Conservation (phyloP, 2,113 vertebrate species). For the Jaculus jaculus region DNA sequence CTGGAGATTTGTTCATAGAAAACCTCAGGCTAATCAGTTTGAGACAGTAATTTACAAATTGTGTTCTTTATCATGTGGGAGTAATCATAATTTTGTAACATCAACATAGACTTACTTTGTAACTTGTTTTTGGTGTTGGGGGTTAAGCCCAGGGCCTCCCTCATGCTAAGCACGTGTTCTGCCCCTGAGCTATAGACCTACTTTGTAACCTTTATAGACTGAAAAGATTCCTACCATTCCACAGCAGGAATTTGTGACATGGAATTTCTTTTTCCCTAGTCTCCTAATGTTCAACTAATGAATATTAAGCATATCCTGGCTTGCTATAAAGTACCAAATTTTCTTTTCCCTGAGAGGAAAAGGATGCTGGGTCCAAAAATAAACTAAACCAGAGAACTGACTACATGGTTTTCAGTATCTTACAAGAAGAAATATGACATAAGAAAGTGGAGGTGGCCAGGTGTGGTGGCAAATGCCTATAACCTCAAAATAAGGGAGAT, state of each 20-base stretch:
- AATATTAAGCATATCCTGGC: not conserved
- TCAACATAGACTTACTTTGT: not conserved
- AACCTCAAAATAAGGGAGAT: not conserved
- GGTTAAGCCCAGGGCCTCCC: not conserved
- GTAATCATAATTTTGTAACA: slow-evolving; percentile 28
- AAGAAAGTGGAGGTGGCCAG: not conserved
- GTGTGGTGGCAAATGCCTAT: not conserved
- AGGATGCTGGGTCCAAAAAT: not conserved
- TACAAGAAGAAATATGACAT: not conserved
- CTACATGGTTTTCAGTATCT: not conserved
- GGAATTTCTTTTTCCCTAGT: not conserved
- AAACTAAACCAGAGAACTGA: not conserved
- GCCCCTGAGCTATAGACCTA: not conserved
- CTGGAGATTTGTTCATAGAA: not conserved
- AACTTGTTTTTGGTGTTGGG: not conserved
- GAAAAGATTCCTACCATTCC: not conserved
- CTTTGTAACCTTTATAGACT: not conserved
- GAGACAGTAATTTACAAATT: not conserved
- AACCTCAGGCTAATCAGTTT: not conserved
- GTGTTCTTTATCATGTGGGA: not conserved
- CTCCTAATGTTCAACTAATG: not conserved
- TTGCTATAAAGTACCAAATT: not conserved
- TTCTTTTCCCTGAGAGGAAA: not conserved
- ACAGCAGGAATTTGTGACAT: not conserved
- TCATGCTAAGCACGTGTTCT: not conserved